A percentile compares a stretch with the other conserved stretches of the same genome.
Conservation (phyloP, 2,888 invertebrate genomes). For the Thyatira batis region DNA sequence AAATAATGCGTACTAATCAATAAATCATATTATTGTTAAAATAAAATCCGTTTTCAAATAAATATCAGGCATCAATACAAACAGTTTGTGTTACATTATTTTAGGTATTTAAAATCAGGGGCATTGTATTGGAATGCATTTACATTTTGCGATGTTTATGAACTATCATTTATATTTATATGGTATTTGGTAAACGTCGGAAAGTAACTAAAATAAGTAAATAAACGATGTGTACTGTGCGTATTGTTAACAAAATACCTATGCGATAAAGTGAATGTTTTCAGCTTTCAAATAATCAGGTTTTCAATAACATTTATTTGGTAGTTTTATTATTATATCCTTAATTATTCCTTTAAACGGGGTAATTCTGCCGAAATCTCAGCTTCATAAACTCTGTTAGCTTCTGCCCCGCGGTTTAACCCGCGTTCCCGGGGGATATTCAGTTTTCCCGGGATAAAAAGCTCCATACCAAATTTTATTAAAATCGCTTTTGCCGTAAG, state of each 20-base stretch:
- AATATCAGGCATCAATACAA: background rate
- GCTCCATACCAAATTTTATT: no score
- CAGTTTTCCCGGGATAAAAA: no score
- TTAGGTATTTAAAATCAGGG: slow-evolving; percentile 29
- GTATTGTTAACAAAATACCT: slow-evolving; percentile 23
- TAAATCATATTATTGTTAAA: background rate
- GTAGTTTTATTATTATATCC: slow-evolving; percentile 58
- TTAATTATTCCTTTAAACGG: background rate
- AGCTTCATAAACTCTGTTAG: no score
- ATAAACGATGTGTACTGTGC: slow-evolving; percentile 23
- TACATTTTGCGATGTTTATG: slow-evolving; percentile 25
- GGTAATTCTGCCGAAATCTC: no score
- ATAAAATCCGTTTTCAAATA: background rate
- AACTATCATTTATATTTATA: slow-evolving; percentile 22
- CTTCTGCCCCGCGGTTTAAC: no score
- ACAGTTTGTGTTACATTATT: background rate
- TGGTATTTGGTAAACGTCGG: slow-evolving; percentile 14
- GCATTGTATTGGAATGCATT: slow-evolving; percentile 47
- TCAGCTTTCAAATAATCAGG: slow-evolving; percentile 79
- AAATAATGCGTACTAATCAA: background rate
- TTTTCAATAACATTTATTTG: slow-evolving; percentile 66
- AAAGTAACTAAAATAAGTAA: slow-evolving; percentile 20
- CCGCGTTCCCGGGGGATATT: no score
- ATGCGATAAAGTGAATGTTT: slow-evolving; percentile 55
- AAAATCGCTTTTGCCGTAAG: no score